A percentile compares a stretch with the other conserved stretches of the same genome.
These are phyloP conservation scores for Drosophila quinaria DNA, from an alignment of 2,888 invertebrate genomes.

Conservation along the genomic window DNA sequence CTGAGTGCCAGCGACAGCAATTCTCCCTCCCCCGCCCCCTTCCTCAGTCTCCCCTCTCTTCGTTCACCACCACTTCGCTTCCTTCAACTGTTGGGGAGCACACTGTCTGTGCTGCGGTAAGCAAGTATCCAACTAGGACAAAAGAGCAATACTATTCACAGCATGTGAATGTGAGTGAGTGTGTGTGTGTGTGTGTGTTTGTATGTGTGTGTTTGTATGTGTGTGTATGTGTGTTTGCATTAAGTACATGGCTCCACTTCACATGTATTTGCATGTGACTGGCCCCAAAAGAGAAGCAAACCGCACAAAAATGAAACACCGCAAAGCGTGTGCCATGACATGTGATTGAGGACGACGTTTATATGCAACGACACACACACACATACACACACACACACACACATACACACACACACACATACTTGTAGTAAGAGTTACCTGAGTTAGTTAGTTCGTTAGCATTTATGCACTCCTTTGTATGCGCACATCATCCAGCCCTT, in stretches of 20 bases:
- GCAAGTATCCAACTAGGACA: conserved; percentile 79
- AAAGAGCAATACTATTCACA: conserved; percentile 77
- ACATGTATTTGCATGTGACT: conserved; percentile 63
- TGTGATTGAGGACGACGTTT: conserved; percentile 82
- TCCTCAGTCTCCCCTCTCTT: background rate
- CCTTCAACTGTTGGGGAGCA: too few relatives aligned
- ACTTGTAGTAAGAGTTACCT: conserved; percentile 43
- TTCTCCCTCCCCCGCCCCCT: conserved; percentile 28
- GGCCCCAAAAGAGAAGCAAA: conserved; percentile 60
- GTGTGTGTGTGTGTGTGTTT: conserved; percentile 17
- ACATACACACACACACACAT: conserved; percentile 25
- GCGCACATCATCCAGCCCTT: conserved; percentile 39
- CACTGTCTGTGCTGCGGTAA: conserved; percentile 58
- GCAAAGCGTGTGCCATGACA: conserved; percentile 79
- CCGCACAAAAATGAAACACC: conserved; percentile 75
- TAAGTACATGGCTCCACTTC: conserved; percentile 61
- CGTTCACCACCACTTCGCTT: too few relatives aligned
- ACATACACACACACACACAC: conserved; percentile 24
- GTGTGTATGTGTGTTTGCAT: conserved; percentile 54
- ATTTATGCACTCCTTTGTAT: conserved; percentile 76
- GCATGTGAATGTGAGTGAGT: conserved; percentile 18
- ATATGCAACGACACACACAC: conserved; percentile 53
- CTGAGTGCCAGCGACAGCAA: conserved; percentile 80
- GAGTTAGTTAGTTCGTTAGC: conserved; percentile 81
- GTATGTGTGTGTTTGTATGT: conserved; percentile 17